Evolutionary conservation across 1,140 invertebrate species (phyloP).

Genomic region (Maconellicoccus hirsutus): DNA sequence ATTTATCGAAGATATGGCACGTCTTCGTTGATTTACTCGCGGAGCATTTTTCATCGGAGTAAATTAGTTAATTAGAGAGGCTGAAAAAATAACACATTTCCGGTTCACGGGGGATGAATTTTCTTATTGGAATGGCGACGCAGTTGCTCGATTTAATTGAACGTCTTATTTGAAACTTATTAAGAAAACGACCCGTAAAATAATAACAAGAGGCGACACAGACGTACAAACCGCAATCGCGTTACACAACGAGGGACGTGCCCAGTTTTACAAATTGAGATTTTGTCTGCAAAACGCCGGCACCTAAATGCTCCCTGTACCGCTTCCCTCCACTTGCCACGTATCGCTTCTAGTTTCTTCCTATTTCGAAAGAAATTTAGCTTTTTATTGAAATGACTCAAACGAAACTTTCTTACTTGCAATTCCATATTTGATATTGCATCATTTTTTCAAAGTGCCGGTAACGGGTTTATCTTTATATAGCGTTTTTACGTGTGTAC

Average conservation of each 20-base stretch:
- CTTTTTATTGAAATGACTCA: slow-evolving; percentile 18
- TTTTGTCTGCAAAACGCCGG: slow-evolving; percentile 18
- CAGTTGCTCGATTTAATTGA: slow-evolving; percentile 8
- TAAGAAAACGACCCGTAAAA: slow-evolving; percentile 21
- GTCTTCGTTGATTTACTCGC: background rate
- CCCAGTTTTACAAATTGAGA: slow-evolving; percentile 21
- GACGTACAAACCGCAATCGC: slow-evolving; percentile 15
- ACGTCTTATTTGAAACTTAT: slow-evolving; percentile 19
- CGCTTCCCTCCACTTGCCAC: background rate
- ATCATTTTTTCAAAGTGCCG: background rate
- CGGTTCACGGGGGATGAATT: background rate
- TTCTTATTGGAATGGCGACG: background rate
- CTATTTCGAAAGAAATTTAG: slow-evolving; percentile 16
- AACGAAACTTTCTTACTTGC: background rate
- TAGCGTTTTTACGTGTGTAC: background rate
- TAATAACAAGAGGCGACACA: slow-evolving; percentile 15
- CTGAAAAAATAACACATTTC: background rate
- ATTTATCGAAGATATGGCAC: background rate
- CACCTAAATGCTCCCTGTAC: slow-evolving; percentile 4
- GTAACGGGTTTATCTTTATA: slow-evolving; percentile 9
- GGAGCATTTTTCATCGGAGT: background rate
- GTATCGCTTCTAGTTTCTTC: slow-evolving; percentile 9
- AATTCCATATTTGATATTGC: slow-evolving; percentile 9
- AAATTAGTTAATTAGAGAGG: background rate
- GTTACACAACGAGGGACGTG: slow-evolving; percentile 11